Base-by-base conservation (phyloP, 2,888 invertebrate species). In the Bembecia ichneumoniformis region DNA sequence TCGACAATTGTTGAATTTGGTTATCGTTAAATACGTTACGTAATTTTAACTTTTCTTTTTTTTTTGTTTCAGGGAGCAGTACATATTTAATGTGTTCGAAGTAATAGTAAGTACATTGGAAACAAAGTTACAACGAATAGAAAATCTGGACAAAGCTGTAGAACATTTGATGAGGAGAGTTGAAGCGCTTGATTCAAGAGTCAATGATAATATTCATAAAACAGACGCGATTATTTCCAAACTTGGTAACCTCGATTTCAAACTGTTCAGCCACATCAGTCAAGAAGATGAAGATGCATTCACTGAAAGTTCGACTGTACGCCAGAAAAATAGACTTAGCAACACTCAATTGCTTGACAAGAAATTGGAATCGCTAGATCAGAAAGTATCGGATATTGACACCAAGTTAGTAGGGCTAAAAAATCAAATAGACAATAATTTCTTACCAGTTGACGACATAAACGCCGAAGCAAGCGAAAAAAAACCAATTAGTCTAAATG, bases 401-500 rank as follows among this genome's bases (percentile, higher is more conserved):
- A 86, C 90, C 9, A 95, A 94, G 75, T 76, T 96, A 56, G 92
- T 91, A 52, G 91, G 91, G 40, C 81, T 96, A 49, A 95, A 95
- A 72, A 94, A 91, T 68, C 95, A 95, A 77, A 89, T 95, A 59
- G 95, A 96, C 67, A 93, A 90, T 65, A 95, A 95, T 71, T 93
- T 94, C 65, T 81, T 95, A 52, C 92, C 93, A 50, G 90, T 90
- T 13, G 95, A 95, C 66, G 95, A 95, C 64, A 93, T 95, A 54
- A 95, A 94, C 65, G 95, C 93, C 1, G 95, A 95, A 74, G 95
- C 95, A 0, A 95, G 95, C 64, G 95, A 95, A 77, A 95, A 94
- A 79, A 94, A 94, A 66, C 94, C 95, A 1, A 90, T 95, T 47
- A 94, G 94, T 69, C 91, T 94, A 88, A 94, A 94, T 69, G 92